A percentile compares a stretch with the other conserved stretches of the same genome.
phyloP scores from a whole-genome alignment of 2,888 invertebrate species.

The Aradus depressus region DNA sequence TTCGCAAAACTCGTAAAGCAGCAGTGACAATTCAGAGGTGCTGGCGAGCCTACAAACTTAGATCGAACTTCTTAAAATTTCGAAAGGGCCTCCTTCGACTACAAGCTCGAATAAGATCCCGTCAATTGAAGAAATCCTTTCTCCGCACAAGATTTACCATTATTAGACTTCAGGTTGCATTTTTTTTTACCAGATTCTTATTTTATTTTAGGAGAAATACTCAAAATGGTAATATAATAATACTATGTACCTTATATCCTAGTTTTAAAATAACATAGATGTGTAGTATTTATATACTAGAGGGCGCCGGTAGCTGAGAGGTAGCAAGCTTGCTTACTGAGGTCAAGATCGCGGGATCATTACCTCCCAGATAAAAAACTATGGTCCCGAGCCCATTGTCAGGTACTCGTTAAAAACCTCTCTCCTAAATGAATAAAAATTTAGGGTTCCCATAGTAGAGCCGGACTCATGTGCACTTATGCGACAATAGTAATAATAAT shows the following conservation, averaged over 20 bases:
- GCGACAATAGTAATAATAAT: too few species aligned
- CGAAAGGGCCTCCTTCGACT: constrained; percentile 70
- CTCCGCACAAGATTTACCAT: constrained; percentile 55
- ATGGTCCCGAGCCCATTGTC: too few species aligned
- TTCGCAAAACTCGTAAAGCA: constrained; percentile 57
- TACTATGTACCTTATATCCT: not conserved
- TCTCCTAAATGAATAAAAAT: too few species aligned
- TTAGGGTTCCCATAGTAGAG: too few species aligned
- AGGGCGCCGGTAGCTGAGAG: too few species aligned
- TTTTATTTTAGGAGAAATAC: not conserved
- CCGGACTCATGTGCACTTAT: too few species aligned
- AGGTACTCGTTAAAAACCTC: too few species aligned
- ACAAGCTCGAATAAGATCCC: constrained; percentile 69
- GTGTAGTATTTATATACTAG: too few species aligned
- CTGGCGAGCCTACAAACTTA: constrained; percentile 66
- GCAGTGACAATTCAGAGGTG: constrained; percentile 69
- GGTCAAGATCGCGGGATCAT: too few species aligned
- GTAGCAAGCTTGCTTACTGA: too few species aligned
- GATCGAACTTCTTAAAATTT: constrained; percentile 56
- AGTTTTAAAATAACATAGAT: too few species aligned
- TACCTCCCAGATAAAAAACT: too few species aligned
- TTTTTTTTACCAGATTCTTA: not conserved
- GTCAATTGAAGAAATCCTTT: constrained; percentile 60
- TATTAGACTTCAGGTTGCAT: constrained; percentile 33
- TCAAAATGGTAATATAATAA: not conserved